A percentile compares a stretch with the other conserved stretches of the same genome.
These are phyloP conservation scores for Carcina quercana DNA, from an alignment of 2,888 invertebrate genomes.

Conservation along the genomic window DNA sequence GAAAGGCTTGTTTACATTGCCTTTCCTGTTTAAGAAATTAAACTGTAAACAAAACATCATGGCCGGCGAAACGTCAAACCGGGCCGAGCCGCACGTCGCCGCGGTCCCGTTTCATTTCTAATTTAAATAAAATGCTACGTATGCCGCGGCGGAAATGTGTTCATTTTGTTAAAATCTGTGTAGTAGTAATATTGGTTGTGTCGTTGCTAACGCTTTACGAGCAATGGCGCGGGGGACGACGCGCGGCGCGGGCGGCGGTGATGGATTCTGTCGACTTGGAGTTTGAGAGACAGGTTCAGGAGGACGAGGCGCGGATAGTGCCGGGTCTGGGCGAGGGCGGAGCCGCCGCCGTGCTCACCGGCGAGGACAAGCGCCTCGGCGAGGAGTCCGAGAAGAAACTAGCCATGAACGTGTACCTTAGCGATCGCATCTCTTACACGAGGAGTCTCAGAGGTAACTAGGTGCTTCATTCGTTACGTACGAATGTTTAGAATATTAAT, in stretches of 20 bases:
- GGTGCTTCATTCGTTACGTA: neutral
- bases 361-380: slow-evolving; percentile 77
- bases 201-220: slow-evolving; percentile 50
- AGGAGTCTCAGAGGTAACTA: slow-evolving; percentile 79
- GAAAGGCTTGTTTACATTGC: slow-evolving; percentile 76
- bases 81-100: slow-evolving; percentile 24
- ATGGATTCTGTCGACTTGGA: slow-evolving; percentile 32
- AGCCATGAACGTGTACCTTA: slow-evolving; percentile 91
- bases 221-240: slow-evolving; percentile 58
- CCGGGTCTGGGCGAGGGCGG: slow-evolving; percentile 82
- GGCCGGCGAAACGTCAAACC: slow-evolving; percentile 23
- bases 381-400: slow-evolving; percentile 85
- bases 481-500: too few relatives aligned
- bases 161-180: slow-evolving; percentile 43
- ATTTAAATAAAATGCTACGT: slow-evolving; percentile 34
- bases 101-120: slow-evolving; percentile 15
- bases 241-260: slow-evolving; percentile 32
- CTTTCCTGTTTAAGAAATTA: slow-evolving; percentile 51
- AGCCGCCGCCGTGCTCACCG: slow-evolving; percentile 77
- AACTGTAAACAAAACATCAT: slow-evolving; percentile 44
- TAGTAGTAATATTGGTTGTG: slow-evolving; percentile 44
- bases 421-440: slow-evolving; percentile 90
- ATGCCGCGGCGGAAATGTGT: slow-evolving; percentile 59
- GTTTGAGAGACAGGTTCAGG: slow-evolving; percentile 68
- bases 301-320: slow-evolving; percentile 79